Base-by-base conservation (phyloP, 2,113 vertebrate genomes). In the Dipodomys spectabilis region DNA sequence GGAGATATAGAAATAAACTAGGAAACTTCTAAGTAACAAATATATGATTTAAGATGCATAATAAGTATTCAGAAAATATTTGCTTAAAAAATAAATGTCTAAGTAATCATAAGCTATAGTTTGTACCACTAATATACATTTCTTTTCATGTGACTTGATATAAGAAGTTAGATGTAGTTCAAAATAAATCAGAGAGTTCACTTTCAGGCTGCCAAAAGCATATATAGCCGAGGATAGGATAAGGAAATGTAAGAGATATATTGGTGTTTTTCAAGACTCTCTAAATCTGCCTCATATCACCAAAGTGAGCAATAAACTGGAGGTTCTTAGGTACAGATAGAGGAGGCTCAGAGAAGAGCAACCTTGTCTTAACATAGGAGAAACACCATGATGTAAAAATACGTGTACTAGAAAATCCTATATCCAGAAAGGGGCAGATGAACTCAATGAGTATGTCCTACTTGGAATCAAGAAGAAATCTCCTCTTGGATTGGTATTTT, bases 161-260 rank as follows among this genome's bases (percentile, higher is more conserved):
- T 23, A 45, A 49, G 45, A 60, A n/a, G 11, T 69, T 95, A 67
- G 62, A 72, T 72, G 25, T 68, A 2, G 35, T 72, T 90, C 62
- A 53, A 81, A 89, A 82, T 82, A 92, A 88, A 71, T 86, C 35
- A 86, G 16, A 68, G 49, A 88, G 75, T 91, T 95, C 20, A 84
- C 27, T 91, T 93, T 93, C 35, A 86, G 49, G 44, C 23, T 77
- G 20, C 32, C 92, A 49, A 25, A 93, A 80, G 7, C 22, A 69
- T 57, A 77, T 62, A 60, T 32, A 82, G 65, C 65, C 35, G n/a
- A 60, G 39, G 6, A 6, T 35, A 5, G 32, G 39, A 57, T 25
- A 69, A 68, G 30, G 27, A 95, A 90, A 91, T 88, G 60, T 86
- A 75, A 95, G 45, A 95, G 45, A 82, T 69, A 82, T 75, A 88